phyloP scores from a whole-genome alignment of 2,113 vertebrate genomes.

The Paramormyrops kingsleyae region DNA sequence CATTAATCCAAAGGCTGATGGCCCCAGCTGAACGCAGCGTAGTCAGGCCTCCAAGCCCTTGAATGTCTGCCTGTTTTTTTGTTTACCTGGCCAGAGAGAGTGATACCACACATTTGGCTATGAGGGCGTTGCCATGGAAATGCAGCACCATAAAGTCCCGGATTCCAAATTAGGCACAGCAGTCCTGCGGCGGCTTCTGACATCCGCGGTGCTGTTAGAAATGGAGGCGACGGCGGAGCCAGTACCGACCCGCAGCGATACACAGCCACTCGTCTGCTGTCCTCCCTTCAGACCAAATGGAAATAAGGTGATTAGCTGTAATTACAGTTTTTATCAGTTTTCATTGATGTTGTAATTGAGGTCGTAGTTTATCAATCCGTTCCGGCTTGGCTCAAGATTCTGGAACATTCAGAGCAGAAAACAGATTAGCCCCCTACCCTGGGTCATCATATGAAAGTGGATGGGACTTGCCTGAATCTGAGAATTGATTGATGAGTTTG shows the following conservation, averaged over 20 bases:
- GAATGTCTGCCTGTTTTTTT: not conserved
- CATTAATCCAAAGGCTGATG: not conserved
- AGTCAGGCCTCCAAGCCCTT: not conserved
- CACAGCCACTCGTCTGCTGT: not conserved
- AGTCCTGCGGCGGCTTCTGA: not conserved
- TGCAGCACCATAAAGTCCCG: not conserved
- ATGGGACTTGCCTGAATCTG: not conserved
- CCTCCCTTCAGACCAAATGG: not conserved
- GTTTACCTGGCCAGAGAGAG: not conserved
- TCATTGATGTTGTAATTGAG: constrained; percentile 1
- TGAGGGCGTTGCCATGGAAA: not conserved
- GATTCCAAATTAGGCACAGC: not conserved
- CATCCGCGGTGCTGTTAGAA: too few relatives aligned
- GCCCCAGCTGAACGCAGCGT: not conserved
- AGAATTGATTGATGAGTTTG: not conserved
- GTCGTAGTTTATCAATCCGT: not conserved
- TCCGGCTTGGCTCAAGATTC: not conserved
- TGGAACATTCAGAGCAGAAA: not conserved
- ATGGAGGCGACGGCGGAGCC: not conserved
- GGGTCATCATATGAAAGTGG: not conserved
- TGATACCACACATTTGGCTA: not conserved
- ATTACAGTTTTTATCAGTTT: not conserved
- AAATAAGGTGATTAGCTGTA: not conserved
- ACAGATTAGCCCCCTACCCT: not conserved
- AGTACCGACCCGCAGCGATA: not conserved